phyloP scores from a whole-genome alignment of 1,140 invertebrate species.

The Heterodera carotae region DNA sequence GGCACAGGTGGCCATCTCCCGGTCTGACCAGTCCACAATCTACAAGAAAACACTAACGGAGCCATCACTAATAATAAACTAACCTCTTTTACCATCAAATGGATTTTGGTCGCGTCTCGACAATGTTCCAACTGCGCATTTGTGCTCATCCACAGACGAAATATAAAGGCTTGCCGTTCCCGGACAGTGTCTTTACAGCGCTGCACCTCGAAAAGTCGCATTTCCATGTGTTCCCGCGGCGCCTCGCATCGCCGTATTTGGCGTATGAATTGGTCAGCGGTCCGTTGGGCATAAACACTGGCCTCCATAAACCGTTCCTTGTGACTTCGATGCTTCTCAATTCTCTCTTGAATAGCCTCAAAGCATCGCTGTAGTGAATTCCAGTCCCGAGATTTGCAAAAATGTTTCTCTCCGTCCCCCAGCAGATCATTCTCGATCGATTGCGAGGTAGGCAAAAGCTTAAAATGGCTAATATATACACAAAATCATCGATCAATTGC shows the following conservation, averaged over 20 bases:
- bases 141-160: slow-evolving; percentile 29
- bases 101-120: slow-evolving; percentile 25
- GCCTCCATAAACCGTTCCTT: slow-evolving; percentile 40
- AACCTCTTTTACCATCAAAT: slow-evolving; percentile 22
- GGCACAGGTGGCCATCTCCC: slow-evolving; percentile 21
- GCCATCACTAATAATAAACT: too few relatives aligned
- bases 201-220: slow-evolving; percentile 20
- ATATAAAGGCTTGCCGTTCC: slow-evolving; percentile 33
- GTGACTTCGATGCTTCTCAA: slow-evolving; percentile 29
- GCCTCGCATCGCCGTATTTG: slow-evolving; percentile 30
- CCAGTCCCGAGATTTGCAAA: slow-evolving; percentile 34
- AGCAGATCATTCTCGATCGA: slow-evolving; percentile 34
- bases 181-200: slow-evolving; percentile 31
- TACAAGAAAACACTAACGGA: too few relatives aligned
- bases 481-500: slow-evolving; percentile 1
- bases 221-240: slow-evolving; percentile 27
- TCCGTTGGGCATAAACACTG: slow-evolving; percentile 38
- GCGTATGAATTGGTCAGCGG: slow-evolving; percentile 32
- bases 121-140: slow-evolving; percentile 37
- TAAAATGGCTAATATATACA: background rate
- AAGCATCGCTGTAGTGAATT: slow-evolving; percentile 9
- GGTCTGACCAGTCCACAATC: slow-evolving; percentile 25
- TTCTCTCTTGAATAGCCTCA: slow-evolving; percentile 24
- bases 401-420: slow-evolving; percentile 14
- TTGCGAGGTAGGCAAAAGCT: slow-evolving; percentile 34